Evolutionary conservation across 64 coral and sea anemone genomes (phyloP), one percentile per base, ranked within the genome.

Genomic region (Stylophora pistillata): DNA sequence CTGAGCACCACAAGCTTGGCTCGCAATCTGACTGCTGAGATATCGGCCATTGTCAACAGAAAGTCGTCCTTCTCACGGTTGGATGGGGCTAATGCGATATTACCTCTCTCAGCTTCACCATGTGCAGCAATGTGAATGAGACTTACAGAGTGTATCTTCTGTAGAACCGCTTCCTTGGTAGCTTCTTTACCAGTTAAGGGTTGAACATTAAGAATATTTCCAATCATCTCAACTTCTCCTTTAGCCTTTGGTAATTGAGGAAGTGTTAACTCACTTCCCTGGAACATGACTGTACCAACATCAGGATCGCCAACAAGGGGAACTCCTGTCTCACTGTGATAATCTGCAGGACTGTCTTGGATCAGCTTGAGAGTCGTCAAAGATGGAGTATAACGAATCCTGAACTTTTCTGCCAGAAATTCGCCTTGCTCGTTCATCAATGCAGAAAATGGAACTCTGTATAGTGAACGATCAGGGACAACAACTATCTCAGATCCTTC

Each of bases 331-430:
- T 41, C 37, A 41, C 37, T 41, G 37, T 41, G 37, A 41, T 41
- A 41, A 41, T 41, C 37, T 41, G 37, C 37, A 41, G 37, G 37
- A 41, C 37, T 41, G 37, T 41, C 37, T 41, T 41, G 37, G 37
- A 41, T 41, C 37, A 41, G 37, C 37, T 41, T 41, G 6, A 41
- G 37, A 41, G 37, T 41, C 32, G 56, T 63, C 26, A 81, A 54
- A 10, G 78, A 81, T 14, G 78, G 78, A 23, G 54, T 30, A 57
- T 57, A 18, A 29, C 78, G 56, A 11, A 63, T 59, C 37, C 59
- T 57, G 13, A 63, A 32, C 32, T 12, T 65, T 83, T 83, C 79
- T 61, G 31, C 28, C 58, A 83, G 33, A 65, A 62, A 83, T 30
- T 31, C 29, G 32, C 58, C 79, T 15, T 18, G 2, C 58, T 59